Evolutionary conservation across 1,140 invertebrate species (phyloP), one percentile per base, ranked within the genome.

Genomic region (Drosophila ficusphila): DNA sequence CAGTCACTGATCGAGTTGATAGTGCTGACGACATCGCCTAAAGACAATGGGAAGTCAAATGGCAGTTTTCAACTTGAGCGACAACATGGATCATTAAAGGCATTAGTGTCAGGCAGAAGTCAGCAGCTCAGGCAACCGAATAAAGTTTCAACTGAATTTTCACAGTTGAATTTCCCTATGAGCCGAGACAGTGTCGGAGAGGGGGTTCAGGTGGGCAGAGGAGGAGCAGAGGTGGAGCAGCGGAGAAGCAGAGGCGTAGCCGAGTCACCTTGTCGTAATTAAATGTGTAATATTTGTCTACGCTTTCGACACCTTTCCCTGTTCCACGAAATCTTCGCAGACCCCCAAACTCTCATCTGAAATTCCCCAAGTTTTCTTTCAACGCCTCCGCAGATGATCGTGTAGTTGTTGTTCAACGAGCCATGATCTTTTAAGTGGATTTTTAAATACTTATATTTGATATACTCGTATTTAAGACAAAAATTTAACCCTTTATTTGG

Each of bases 261-360:
- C 16, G 6, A 56, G 47, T 53, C 68, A 68, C 71, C 65, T 75
- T 85, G 70, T 79, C 79, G 76, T 86, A 85, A 85, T 85, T 86
- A 85, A 85, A 85, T 81, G 72, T 86, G 81, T 85, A 79, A 86
- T 85, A 61, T 83, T 83, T 83, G 51, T 79, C 61, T 79, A 46
- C 61, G 67, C 81, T 85, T 85, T 85, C 67, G 34, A 85, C 79
- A 85, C 79, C 67, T 79, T 69, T 71, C 42, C 34, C 39, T 19
- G 41, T 69, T 73, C 61, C 47, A 36, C 39, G 57, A 52, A 53
- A 31, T 39, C 29, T 23, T 31, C 12, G 27, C 44, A 33, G 38
- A 60, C 18, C 34, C 9, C n/a, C n/a, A n/a, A n/a, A 11, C 31
- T 38, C 34, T 25, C 27, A 2, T 38, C 18, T 4, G 11, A n/a